These are phyloP conservation scores for Chymomyza procnemis DNA, from an alignment of 2,888 invertebrate species.

Conservation along the genomic window DNA sequence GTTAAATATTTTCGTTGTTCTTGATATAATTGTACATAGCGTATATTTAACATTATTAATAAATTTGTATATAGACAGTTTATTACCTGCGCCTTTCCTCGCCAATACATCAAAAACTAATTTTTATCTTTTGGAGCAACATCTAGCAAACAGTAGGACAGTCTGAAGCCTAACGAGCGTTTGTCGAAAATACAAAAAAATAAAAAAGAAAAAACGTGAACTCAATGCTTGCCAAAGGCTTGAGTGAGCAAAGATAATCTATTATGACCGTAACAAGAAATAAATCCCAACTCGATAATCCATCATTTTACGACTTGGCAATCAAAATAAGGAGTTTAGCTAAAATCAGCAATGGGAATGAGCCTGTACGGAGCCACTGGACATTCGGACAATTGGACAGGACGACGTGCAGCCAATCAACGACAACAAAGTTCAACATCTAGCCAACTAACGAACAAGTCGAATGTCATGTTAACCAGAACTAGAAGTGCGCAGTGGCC, in stretches of 20 bases:
- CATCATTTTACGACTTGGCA: slow-evolving; percentile 71
- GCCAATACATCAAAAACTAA: background rate
- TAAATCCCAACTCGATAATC: slow-evolving; percentile 71
- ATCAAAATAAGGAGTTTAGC: slow-evolving; percentile 73
- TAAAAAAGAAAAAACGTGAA: slow-evolving; percentile 44
- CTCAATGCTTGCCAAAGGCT: slow-evolving; percentile 15
- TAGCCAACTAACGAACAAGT: slow-evolving; percentile 51
- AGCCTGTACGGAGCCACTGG: slow-evolving; percentile 8
- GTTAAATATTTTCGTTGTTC: too few species aligned
- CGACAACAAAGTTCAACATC: slow-evolving; percentile 42
- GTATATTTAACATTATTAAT: too few species aligned
- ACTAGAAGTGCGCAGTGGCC: slow-evolving; percentile 46
- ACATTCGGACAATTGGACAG: slow-evolving; percentile 19
- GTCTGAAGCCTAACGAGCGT: slow-evolving; percentile 54
- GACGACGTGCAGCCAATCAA: slow-evolving; percentile 50
- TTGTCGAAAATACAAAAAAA: slow-evolving; percentile 53
- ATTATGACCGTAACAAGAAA: slow-evolving; percentile 72
- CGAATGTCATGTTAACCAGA: slow-evolving; percentile 62
- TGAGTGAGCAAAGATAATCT: slow-evolving; percentile 72
- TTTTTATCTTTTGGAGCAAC: background rate
- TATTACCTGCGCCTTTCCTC: too few species aligned
- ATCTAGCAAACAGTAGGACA: slow-evolving; percentile 49
- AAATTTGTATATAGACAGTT: too few species aligned
- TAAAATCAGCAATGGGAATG: slow-evolving; percentile 41
- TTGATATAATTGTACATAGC: too few species aligned